Conservation (phyloP, 2,888 invertebrate genomes). For the Macaria liturata region DNA sequence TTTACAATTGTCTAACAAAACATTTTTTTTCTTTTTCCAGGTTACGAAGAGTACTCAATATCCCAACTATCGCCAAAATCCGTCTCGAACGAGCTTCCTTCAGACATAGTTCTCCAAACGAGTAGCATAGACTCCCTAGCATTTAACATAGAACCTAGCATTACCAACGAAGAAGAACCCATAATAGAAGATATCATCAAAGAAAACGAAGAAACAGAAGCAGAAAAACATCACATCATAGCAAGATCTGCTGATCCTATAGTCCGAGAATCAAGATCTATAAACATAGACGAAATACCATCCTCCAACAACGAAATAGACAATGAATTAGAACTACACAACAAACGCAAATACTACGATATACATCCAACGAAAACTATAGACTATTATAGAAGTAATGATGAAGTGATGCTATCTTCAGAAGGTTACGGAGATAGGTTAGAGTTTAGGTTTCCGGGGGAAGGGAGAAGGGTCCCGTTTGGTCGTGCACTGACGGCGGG, state of each 20-base stretch:
- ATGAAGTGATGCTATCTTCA: constrained; percentile 66
- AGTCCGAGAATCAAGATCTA: constrained; percentile 74
- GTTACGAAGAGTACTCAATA: constrained; percentile 83
- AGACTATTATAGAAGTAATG: constrained; percentile 57
- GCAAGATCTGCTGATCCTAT: constrained; percentile 81
- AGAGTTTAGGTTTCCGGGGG: constrained; percentile 87
- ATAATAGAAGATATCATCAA: constrained; percentile 40
- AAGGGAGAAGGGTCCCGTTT: constrained; percentile 89
- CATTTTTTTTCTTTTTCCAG: constrained; percentile 54
- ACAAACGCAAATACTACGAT: constrained; percentile 75
- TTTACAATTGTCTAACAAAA: too few species aligned
- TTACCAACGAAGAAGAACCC: constrained; percentile 47
- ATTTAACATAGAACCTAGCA: constrained; percentile 71
- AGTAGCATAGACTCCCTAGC: constrained; percentile 60
- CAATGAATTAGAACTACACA: constrained; percentile 80
- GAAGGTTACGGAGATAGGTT: constrained; percentile 70
- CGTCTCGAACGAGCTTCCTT: constrained; percentile 49
- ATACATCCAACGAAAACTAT: constrained; percentile 83
- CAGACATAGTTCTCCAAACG: constrained; percentile 59
- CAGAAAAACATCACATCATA: constrained; percentile 68
- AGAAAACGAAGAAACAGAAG: constrained; percentile 48
- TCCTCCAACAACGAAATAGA: constrained; percentile 83
- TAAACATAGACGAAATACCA: constrained; percentile 78
- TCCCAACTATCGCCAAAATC: constrained; percentile 89
- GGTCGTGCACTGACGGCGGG: constrained; percentile 86